Conservation (phyloP, 2,113 vertebrate genomes). For the Manacus vitellinus region DNA sequence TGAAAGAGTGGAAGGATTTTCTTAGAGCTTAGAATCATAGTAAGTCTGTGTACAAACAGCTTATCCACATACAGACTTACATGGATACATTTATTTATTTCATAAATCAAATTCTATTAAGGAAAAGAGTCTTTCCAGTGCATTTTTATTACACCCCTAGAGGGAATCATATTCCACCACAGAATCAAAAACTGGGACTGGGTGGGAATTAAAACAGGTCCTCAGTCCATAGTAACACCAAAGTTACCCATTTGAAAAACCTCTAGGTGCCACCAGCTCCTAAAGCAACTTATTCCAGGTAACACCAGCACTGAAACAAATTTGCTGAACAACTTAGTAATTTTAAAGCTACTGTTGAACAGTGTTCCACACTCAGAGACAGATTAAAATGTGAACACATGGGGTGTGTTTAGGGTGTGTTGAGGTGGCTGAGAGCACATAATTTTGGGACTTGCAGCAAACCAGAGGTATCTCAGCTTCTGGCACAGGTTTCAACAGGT, state of each 20-base stretch:
- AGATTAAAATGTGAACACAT: accelerated
- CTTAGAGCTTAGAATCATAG: not conserved
- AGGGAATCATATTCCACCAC: not conserved
- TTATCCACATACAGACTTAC: not conserved
- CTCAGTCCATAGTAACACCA: not conserved
- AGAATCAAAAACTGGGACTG: not conserved
- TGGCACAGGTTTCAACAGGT: not conserved
- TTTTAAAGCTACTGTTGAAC: not conserved
- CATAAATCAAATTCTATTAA: not conserved
- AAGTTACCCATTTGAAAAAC: not conserved
- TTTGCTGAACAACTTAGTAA: not conserved
- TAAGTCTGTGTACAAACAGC: not conserved
- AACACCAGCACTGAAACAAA: not conserved
- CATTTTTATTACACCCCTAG: not conserved
- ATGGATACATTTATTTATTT: not conserved
- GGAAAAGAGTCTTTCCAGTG: not conserved
- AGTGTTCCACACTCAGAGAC: not conserved
- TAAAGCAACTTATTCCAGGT: not conserved
- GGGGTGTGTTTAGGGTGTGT: not conserved
- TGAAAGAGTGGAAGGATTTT: not conserved
- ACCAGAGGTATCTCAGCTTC: not conserved
- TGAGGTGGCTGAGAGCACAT: not conserved
- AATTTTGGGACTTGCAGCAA: not conserved
- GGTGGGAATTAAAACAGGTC: not conserved
- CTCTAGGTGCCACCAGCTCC: not conserved